Conservation (phyloP, 2,888 invertebrate species). For the Acleris laterana region DNA sequence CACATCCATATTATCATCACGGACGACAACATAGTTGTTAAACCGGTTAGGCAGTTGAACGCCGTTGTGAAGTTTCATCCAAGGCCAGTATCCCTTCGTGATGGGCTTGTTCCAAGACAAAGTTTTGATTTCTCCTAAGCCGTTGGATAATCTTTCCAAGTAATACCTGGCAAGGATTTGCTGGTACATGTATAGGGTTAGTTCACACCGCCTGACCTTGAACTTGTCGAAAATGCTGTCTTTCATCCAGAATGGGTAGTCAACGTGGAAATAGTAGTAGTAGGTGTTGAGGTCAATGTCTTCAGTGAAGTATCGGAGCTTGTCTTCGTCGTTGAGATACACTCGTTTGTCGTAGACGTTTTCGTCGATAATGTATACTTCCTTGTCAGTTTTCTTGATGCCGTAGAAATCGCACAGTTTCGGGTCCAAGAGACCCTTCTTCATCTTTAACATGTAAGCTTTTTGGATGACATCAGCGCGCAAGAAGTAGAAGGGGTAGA, state of each 20-base stretch:
- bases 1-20: slow-evolving; percentile 58
- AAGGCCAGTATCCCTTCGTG: slow-evolving; percentile 83
- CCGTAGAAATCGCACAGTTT: slow-evolving; percentile 82
- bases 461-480: slow-evolving; percentile 87
- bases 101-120: slow-evolving; percentile 75
- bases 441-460: slow-evolving; percentile 80
- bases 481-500: slow-evolving; percentile 87
- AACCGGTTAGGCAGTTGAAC: slow-evolving; percentile 80
- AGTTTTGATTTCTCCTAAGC: slow-evolving; percentile 71
- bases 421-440: slow-evolving; percentile 68
- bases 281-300: slow-evolving; percentile 86
- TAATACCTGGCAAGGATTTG: slow-evolving; percentile 87
- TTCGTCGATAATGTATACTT: slow-evolving; percentile 85
- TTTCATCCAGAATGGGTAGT: slow-evolving; percentile 87
- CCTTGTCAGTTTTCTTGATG: slow-evolving; percentile 76
- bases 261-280: slow-evolving; percentile 85
- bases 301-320: slow-evolving; percentile 86
- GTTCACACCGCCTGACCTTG: slow-evolving; percentile 76
- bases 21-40: slow-evolving; percentile 67
- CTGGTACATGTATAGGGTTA: slow-evolving; percentile 86
- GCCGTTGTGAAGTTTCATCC: slow-evolving; percentile 82
- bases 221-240: slow-evolving; percentile 67
- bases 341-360: slow-evolving; percentile 86
- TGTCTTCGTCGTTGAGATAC: slow-evolving; percentile 81
- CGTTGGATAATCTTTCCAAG: slow-evolving; percentile 81